Conservation (phyloP, 2,797 vertebrate genomes). For the Coranthus polyacanthus region DNA sequence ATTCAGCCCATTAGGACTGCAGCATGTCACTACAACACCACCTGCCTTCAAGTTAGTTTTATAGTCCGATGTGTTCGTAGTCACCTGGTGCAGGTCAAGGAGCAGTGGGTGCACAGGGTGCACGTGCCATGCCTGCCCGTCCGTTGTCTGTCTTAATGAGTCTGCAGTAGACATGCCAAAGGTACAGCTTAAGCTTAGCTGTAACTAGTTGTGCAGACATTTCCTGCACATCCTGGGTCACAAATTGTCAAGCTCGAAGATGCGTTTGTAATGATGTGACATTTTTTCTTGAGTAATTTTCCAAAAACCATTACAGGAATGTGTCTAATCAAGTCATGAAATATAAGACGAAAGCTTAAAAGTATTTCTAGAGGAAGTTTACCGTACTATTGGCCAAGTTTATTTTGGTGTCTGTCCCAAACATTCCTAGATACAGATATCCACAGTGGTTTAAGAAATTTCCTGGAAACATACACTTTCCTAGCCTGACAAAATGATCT, state of each 20-base stretch:
- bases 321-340: slow-evolving; percentile 16
- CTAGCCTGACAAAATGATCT: background rate
- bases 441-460: background rate
- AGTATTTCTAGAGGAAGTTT: slow-evolving; percentile 11
- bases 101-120: slow-evolving; percentile 56
- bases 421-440: slow-evolving; percentile 12
- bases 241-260: slow-evolving; percentile 28
- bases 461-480: slow-evolving; percentile 11
- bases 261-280: background rate
- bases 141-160: slow-evolving; percentile 55
- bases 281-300: slow-evolving; percentile 7
- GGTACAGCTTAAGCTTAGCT: slow-evolving; percentile 66
- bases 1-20: background rate
- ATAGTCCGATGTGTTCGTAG: slow-evolving; percentile 45
- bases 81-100: slow-evolving; percentile 66
- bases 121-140: slow-evolving; percentile 63
- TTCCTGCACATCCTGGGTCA: slow-evolving; percentile 37
- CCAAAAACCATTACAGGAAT: slow-evolving; percentile 1
- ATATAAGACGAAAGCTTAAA: slow-evolving; percentile 5
- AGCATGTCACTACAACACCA: slow-evolving; percentile 2
- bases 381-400: slow-evolving; percentile 5
- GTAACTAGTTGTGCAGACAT: slow-evolving; percentile 29
- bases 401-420: slow-evolving; percentile 15
- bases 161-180: slow-evolving; percentile 53
- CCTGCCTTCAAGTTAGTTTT: slow-evolving; percentile 25